Percentiles rank a stretch among this genome's conserved stretches.
These are phyloP conservation scores for Melieria crassipennis DNA, from an alignment of 2,888 invertebrate species.

Conservation along the genomic window DNA sequence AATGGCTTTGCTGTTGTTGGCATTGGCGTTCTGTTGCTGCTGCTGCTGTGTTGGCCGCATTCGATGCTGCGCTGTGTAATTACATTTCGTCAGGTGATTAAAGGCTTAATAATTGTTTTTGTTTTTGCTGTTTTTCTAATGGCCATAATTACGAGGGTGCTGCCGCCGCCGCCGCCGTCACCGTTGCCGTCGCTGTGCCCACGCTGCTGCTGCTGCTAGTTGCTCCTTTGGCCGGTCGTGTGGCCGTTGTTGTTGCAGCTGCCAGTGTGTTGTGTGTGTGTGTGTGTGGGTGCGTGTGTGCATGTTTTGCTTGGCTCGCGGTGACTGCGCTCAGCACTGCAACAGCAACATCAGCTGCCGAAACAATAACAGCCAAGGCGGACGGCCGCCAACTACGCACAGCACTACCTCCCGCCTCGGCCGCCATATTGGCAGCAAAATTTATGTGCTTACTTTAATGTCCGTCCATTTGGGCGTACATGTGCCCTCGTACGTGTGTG, in stretches of 20 bases:
- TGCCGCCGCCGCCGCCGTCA: background rate
- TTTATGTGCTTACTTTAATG: conserved; percentile 36
- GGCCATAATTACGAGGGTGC: conserved; percentile 50
- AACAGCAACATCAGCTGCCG: no score
- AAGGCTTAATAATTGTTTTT: conserved; percentile 62
- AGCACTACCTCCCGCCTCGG: background rate
- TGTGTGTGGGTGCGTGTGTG: background rate
- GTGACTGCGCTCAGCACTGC: no score
- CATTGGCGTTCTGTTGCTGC: background rate
- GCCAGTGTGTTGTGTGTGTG: background rate
- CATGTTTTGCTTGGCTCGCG: background rate
- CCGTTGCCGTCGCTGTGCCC: background rate
- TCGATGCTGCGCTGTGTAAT: conserved; percentile 55
- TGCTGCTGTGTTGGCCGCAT: conserved; percentile 6
- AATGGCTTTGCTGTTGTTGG: conserved; percentile 3
- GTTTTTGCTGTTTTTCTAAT: conserved; percentile 46
- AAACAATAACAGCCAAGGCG: background rate
- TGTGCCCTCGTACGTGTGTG: background rate
- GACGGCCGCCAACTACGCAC: background rate
- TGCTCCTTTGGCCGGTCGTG: conserved; percentile 7
- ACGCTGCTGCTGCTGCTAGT: background rate
- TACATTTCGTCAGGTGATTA: conserved; percentile 64
- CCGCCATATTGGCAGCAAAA: conserved; percentile 20
- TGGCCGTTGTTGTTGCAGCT: background rate
- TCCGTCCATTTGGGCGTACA: conserved; percentile 9